Base-by-base conservation (phyloP, 2,113 vertebrate species). In the Cheilinus undulatus region DNA sequence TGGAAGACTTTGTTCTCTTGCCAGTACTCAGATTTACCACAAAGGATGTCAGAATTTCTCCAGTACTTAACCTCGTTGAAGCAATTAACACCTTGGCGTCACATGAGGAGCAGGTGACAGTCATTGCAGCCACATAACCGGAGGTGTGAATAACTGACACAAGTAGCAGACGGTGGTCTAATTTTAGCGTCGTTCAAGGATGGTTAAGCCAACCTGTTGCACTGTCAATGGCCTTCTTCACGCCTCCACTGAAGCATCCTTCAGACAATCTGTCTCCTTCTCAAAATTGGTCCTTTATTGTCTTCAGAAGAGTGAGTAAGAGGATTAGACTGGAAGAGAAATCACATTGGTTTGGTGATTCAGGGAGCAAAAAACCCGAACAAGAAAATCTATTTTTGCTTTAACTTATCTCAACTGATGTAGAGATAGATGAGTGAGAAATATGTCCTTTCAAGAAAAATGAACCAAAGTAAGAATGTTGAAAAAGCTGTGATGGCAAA, bases 11-110 rank as follows among this genome's bases (percentile, higher is more conserved):
- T 14, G 10, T 26, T 38, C 28, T 34, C 43, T 30, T 9, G 34
- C 4, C 19, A 9, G 43, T 57, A 60, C 28, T 60, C 26, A 13
- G 24, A 40, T 58, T 20, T 2, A 3, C 53, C 23, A 48, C 40
- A 42, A 20, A 40, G 28, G 19, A 54, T 19, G 23, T 27, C 62
- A n/a, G n/a, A 10, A 48, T 10, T 32, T 62, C 38, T 42, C 1
- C 20, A 10, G 52, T 27, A 60, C 49, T 62, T 62, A 38, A 56
- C 54, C 63, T 50, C 13, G 38, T 53, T 24, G 30, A 62, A n/a
- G 42, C 27, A 46, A 17, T 67, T 82, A 52, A 45, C 79, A 83
- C 82, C 43, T 60, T 26, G 42, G 69, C 57, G 43, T 70, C 76
- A 38, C 63, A 78, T 23, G 38, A 66, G 53, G 68, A 38, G 26